Evolutionary conservation across 2,113 vertebrate species (phyloP).

Genomic region (Vulpes vulpes): DNA sequence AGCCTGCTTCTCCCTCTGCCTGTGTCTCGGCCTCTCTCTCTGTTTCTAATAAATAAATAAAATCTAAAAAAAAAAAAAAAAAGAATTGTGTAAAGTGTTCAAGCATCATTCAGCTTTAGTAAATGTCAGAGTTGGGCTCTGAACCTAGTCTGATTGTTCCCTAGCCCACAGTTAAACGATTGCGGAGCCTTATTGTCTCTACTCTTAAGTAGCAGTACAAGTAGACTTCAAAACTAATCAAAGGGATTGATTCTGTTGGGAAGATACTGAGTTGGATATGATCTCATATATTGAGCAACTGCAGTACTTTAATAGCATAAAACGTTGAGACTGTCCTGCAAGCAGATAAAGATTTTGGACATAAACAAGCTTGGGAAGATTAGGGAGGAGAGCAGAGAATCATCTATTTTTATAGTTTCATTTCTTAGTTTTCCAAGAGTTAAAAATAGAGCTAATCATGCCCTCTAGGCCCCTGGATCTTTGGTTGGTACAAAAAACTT

Average conservation of each 20-base stretch:
- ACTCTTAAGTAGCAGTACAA: neutral
- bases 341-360: neutral
- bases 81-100: neutral
- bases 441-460: constrained; percentile 66
- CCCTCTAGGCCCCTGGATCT: neutral
- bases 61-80: too few relatives aligned
- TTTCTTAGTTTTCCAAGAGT: constrained; percentile 65
- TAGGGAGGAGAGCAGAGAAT: neutral
- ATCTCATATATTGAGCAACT: neutral
- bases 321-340: neutral
- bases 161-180: neutral
- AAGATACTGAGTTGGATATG: neutral
- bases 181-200: neutral
- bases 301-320: neutral
- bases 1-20: too few relatives aligned
- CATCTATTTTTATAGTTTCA: constrained; percentile 55
- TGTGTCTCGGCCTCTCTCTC: too few relatives aligned
- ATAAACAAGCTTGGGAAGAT: neutral
- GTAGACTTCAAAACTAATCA: neutral
- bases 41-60: too few relatives aligned
- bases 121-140: neutral
- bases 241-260: neutral
- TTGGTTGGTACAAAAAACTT: neutral
- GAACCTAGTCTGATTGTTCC: neutral
- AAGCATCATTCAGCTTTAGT: neutral